phyloP scores from a whole-genome alignment of 2,797 vertebrate genomes.

The Cheirogaleus major region DNA sequence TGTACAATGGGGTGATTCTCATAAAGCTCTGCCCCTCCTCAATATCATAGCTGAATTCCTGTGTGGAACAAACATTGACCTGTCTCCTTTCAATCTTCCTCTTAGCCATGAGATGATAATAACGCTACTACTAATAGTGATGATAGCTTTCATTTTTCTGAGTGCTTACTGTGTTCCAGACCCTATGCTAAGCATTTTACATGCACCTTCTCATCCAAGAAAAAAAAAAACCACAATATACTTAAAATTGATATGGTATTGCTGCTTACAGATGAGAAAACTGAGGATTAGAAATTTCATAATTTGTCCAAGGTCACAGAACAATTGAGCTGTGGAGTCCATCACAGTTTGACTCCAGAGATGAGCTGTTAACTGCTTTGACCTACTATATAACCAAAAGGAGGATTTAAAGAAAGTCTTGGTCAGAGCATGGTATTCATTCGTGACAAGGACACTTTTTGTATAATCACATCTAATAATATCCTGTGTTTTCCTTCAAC shows the following conservation, averaged over 20 bases:
- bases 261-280: not conserved
- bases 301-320: not conserved
- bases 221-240: too few species aligned
- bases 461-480: not conserved
- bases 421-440: not conserved
- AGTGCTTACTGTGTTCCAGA: not conserved
- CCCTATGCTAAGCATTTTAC: not conserved
- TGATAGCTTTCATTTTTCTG: accelerated
- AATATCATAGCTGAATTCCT: not conserved
- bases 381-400: not conserved
- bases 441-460: not conserved
- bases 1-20: not conserved
- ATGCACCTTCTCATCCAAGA: not conserved
- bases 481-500: not conserved
- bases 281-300: not conserved
- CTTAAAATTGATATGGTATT: not conserved
- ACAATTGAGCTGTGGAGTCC: not conserved
- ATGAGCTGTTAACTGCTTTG: not conserved
- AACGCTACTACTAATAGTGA: accelerated
- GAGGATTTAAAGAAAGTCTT: not conserved
- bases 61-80: accelerated
- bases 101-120: accelerated
- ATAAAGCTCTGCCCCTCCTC: not conserved
- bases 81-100: too few species aligned
- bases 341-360: not conserved